Conservation (phyloP, 2,888 invertebrate species). For the Orchestes rusci region DNA sequence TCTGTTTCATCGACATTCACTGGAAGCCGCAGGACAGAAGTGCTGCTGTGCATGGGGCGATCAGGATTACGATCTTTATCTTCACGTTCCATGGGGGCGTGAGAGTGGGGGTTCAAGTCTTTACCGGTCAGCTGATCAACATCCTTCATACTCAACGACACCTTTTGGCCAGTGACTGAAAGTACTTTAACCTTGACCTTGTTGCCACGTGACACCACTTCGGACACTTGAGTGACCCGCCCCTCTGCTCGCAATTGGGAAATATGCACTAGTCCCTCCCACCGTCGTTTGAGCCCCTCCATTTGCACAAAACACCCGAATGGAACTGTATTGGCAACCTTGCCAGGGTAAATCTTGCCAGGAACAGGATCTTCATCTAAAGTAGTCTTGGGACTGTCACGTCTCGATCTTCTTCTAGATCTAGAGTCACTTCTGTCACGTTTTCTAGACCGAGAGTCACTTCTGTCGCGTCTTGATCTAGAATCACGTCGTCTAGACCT, state of each 20-base stretch:
- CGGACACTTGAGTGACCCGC: slow-evolving; percentile 87
- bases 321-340: slow-evolving; percentile 92
- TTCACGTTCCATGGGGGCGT: slow-evolving; percentile 59
- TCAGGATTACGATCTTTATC: slow-evolving; percentile 85
- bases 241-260: slow-evolving; percentile 90
- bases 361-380: slow-evolving; percentile 69
- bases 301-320: slow-evolving; percentile 98
- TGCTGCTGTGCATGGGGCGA: slow-evolving; percentile 63
- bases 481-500: slow-evolving; percentile 13
- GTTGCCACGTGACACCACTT: slow-evolving; percentile 76
- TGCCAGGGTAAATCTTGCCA: slow-evolving; percentile 84
- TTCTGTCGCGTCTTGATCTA: slow-evolving; percentile 15
- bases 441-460: slow-evolving; percentile 16
- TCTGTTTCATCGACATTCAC: slow-evolving; percentile 64
- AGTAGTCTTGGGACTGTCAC: slow-evolving; percentile 44
- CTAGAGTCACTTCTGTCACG: slow-evolving; percentile 19
- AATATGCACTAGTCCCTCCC: slow-evolving; percentile 97
- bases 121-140: slow-evolving; percentile 92
- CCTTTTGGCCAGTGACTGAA: slow-evolving; percentile 89
- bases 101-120: slow-evolving; percentile 84
- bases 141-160: slow-evolving; percentile 95
- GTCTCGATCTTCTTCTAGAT: slow-evolving; percentile 28
- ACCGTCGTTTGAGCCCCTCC: slow-evolving; percentile 79
- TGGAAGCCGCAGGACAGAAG: slow-evolving; percentile 42
- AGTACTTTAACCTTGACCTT: slow-evolving; percentile 89